phyloP scores from a whole-genome alignment of 2,113 vertebrate species.

The Chinchilla lanigera region DNA sequence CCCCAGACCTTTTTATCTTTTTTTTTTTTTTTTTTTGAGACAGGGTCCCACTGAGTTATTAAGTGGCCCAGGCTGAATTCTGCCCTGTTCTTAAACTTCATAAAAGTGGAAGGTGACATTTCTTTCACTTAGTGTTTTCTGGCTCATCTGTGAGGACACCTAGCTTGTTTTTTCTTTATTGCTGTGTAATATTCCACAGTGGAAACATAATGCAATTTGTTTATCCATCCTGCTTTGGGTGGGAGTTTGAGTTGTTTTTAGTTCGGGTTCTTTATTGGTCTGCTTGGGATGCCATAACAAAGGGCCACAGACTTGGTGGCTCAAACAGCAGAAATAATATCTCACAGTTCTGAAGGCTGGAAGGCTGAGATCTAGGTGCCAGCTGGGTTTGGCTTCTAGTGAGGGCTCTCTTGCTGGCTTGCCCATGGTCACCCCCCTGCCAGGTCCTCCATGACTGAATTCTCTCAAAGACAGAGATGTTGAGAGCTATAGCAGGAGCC shows the following conservation, averaged over 20 bases:
- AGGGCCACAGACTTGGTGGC: background rate
- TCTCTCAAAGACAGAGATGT: too few relatives aligned
- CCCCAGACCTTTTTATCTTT: background rate
- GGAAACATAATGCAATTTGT: background rate
- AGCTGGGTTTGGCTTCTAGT: background rate
- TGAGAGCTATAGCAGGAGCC: background rate
- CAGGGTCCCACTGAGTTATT: background rate
- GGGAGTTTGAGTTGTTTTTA: background rate
- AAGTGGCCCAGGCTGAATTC: background rate
- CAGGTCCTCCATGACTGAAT: background rate
- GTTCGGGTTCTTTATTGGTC: background rate
- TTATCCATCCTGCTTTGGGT: too few relatives aligned
- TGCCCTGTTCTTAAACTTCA: background rate
- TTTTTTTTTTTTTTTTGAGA: background rate
- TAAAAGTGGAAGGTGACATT: background rate
- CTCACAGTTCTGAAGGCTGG: background rate
- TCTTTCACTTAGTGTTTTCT: background rate
- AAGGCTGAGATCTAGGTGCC: background rate
- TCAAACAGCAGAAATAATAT: background rate
- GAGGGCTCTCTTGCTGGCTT: too few relatives aligned
- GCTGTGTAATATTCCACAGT: too few relatives aligned
- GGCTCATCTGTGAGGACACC: background rate
- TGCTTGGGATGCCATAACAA: background rate
- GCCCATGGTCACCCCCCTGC: background rate
- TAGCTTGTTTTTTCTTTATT: background rate